Evolutionary conservation across 2,797 vertebrate species (phyloP).

Genomic region (Leontocebus nigricollis): DNA sequence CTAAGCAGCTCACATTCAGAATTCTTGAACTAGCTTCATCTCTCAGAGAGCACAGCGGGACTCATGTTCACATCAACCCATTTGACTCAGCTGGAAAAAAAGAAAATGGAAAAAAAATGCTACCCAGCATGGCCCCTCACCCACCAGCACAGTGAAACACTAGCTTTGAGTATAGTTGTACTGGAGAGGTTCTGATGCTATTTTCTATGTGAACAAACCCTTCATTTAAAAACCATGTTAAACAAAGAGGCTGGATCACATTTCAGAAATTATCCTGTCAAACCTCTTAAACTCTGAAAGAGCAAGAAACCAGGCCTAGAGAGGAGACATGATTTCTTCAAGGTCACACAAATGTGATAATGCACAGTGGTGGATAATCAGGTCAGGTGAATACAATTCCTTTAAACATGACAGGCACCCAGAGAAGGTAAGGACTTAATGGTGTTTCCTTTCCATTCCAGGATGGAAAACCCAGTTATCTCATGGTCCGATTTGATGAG

Average conservation of each 20-base stretch:
- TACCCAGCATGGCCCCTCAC: accelerated
- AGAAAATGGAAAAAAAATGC: background rate
- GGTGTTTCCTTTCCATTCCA: background rate
- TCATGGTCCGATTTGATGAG: background rate
- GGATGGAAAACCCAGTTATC: background rate
- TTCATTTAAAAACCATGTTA: background rate
- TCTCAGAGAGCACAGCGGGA: background rate
- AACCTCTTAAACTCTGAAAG: background rate
- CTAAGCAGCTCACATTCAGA: background rate
- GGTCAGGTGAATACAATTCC: background rate
- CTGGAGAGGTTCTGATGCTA: background rate
- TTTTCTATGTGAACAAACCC: background rate
- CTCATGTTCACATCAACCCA: background rate
- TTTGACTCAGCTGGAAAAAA: background rate
- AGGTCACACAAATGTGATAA: background rate
- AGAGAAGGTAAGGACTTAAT: background rate
- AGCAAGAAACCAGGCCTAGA: background rate
- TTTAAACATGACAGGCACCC: background rate
- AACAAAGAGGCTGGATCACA: background rate
- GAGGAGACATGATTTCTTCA: background rate
- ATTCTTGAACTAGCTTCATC: background rate
- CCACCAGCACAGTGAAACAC: background rate
- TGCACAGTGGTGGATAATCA: background rate
- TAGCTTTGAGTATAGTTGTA: no score
- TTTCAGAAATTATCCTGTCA: background rate